Conservation (phyloP, 2,113 vertebrate genomes). For the Seriola dumerili region DNA sequence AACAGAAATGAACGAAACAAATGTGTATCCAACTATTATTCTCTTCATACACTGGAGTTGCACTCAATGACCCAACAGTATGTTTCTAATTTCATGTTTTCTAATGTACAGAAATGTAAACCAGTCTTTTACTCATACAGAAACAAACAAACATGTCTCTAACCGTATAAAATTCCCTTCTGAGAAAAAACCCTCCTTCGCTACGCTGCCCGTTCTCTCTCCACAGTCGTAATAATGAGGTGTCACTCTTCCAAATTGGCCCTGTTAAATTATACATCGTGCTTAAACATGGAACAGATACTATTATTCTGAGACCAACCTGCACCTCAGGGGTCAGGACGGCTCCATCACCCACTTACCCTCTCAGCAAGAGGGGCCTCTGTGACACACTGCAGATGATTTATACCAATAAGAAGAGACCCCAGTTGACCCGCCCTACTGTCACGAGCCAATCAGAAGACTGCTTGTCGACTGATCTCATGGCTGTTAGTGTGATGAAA, state of each 20-base stretch:
- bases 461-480: conserved; percentile 39
- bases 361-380: conserved; percentile 32
- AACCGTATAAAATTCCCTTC: background rate
- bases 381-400: conserved; percentile 33
- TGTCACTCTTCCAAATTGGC: conserved; percentile 73
- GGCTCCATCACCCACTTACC: conserved; percentile 55
- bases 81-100: background rate
- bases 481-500: conserved; percentile 57
- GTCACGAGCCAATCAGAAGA: conserved; percentile 52
- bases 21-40: background rate
- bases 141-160: background rate
- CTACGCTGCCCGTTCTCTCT: background rate
- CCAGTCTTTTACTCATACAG: background rate
- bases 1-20: background rate
- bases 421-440: conserved; percentile 9
- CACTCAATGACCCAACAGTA: background rate
- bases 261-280: conserved; percentile 77
- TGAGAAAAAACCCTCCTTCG: background rate
- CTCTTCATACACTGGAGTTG: too few relatives aligned
- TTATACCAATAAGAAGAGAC: conserved; percentile 54
- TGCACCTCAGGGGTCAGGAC: conserved; percentile 66
- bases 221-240: conserved; percentile 58
- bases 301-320: conserved; percentile 75
- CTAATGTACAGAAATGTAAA: background rate
- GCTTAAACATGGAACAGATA: conserved; percentile 73